These are phyloP conservation scores for Ormia ochracea DNA, from an alignment of 2,888 invertebrate genomes.

Conservation along the genomic window DNA sequence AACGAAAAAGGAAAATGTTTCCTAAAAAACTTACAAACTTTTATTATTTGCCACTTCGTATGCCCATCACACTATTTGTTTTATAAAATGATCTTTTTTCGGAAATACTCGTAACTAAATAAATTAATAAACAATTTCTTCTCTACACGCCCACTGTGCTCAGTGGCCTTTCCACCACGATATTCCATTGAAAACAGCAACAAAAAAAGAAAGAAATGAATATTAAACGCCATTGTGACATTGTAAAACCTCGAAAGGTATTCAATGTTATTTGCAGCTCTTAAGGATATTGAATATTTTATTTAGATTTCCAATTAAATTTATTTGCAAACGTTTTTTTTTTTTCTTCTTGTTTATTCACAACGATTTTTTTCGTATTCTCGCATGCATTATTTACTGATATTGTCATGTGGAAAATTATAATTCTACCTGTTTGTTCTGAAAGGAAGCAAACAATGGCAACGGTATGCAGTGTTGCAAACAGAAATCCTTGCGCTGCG, in stretches of 20 bases:
- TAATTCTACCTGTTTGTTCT: conserved; percentile 18
- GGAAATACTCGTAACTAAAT: no score
- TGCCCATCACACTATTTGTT: no score
- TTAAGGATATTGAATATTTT: conserved; percentile 5
- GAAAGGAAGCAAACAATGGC: conserved; percentile 14
- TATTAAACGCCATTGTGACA: conserved; percentile 28
- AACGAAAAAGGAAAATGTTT: no score
- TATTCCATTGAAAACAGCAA: not conserved
- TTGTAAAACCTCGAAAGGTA: conserved; percentile 20
- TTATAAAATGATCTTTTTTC: no score
- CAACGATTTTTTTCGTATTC: not conserved
- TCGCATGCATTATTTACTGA: conserved; percentile 4
- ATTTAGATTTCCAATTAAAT: conserved; percentile 1
- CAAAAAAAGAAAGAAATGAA: not conserved
- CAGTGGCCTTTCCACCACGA: not conserved
- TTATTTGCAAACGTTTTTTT: not conserved
- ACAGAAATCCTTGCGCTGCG: conserved; percentile 24
- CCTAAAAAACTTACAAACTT: no score
- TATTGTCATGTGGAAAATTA: conserved; percentile 5
- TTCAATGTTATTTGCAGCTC: not conserved
- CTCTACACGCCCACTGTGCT: not conserved
- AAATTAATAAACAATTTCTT: no score
- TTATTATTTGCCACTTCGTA: no score
- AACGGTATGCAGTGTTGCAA: not conserved
- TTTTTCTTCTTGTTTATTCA: no score